phyloP scores from a whole-genome alignment of 1,140 invertebrate genomes.

The Nomia melanderi region DNA sequence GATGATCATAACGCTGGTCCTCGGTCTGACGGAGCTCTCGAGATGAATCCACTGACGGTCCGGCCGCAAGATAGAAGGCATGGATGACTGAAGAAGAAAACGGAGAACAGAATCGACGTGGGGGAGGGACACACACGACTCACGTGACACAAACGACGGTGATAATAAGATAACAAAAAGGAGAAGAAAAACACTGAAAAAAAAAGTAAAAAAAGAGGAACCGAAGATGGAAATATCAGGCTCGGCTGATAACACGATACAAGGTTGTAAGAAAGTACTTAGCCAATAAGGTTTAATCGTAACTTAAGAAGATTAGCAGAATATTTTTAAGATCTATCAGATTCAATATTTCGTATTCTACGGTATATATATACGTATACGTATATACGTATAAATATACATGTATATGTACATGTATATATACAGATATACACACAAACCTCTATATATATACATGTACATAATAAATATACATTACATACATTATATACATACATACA shows the following conservation, averaged over 20 bases:
- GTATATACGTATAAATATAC: slow-evolving; percentile 51
- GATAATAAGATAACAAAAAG: slow-evolving; percentile 27
- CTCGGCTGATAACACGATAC: slow-evolving; percentile 68
- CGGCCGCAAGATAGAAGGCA: slow-evolving; percentile 4
- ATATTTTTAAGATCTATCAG: slow-evolving; percentile 80
- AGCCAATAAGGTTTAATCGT: slow-evolving; percentile 72
- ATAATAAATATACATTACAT: too few species aligned
- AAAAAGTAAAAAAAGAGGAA: slow-evolving; percentile 28
- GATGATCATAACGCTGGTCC: slow-evolving; percentile 57
- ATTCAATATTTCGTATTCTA: slow-evolving; percentile 77
- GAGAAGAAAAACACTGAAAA: slow-evolving; percentile 41
- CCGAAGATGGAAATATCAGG: slow-evolving; percentile 39
- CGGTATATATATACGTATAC: slow-evolving; percentile 48
- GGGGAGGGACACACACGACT: slow-evolving; percentile 14
- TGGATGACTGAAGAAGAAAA: slow-evolving; percentile 1
- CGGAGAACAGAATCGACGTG: slow-evolving; percentile 40
- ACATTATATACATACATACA: slow-evolving; percentile 36
- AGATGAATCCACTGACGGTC: slow-evolving; percentile 68
- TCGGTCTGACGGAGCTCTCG: slow-evolving; percentile 43
- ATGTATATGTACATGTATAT: slow-evolving; percentile 49
- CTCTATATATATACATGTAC: slow-evolving; percentile 39
- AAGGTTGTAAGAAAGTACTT: slow-evolving; percentile 81
- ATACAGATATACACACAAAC: slow-evolving; percentile 48
- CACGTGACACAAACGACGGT: slow-evolving; percentile 42
- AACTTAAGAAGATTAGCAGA: slow-evolving; percentile 72